These are phyloP conservation scores for Peromyscus polionotus DNA, from an alignment of 2,113 vertebrate species.

Conservation along the genomic window DNA sequence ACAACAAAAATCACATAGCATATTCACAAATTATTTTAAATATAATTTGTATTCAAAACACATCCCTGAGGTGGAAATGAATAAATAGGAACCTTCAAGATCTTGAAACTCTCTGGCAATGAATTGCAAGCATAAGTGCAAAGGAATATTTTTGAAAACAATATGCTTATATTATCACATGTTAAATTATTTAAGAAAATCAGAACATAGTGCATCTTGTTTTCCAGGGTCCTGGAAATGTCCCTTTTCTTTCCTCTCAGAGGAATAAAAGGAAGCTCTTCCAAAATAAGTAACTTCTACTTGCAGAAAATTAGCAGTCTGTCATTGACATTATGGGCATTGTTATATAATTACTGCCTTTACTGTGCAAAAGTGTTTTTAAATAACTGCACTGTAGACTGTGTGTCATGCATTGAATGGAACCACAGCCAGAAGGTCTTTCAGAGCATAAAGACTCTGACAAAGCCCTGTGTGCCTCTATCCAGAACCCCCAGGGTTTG, in stretches of 20 bases:
- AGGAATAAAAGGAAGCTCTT: slow-evolving; percentile 58
- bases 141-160: slow-evolving; percentile 30
- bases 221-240: background rate
- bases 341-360: background rate
- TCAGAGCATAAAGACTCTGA: background rate
- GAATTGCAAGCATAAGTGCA: background rate
- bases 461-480: background rate
- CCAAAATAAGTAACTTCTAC: slow-evolving; percentile 59
- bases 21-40: slow-evolving; percentile 25
- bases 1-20: background rate
- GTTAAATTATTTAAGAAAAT: slow-evolving; percentile 64
- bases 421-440: background rate
- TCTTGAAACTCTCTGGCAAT: background rate
- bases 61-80: background rate
- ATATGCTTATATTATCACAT: slow-evolving; percentile 19
- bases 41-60: background rate
- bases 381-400: background rate
- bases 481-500: background rate
- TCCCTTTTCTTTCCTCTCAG: slow-evolving; percentile 26
- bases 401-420: background rate
- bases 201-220: background rate
- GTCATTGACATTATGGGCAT: background rate
- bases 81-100: background rate
- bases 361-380: background rate
- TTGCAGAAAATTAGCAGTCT: slow-evolving; percentile 52